These are phyloP conservation scores for Apodemia mormo DNA, from an alignment of 2,888 invertebrate genomes.

Conservation along the genomic window DNA sequence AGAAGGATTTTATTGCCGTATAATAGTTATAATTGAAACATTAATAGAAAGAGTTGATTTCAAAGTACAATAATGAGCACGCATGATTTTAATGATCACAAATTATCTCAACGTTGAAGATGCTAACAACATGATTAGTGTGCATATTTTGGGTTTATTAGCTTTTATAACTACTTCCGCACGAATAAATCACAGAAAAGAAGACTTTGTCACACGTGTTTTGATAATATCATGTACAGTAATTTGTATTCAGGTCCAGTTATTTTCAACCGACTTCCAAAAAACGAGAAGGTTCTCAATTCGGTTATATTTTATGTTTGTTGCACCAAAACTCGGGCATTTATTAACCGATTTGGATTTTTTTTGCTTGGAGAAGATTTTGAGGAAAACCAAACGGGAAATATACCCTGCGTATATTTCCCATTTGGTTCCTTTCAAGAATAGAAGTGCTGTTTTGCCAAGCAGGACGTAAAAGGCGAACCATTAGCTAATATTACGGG, in stretches of 20 bases:
- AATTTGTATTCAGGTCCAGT: not conserved
- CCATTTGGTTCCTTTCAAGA: too few species aligned
- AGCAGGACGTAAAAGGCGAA: too few species aligned
- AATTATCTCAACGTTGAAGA: not conserved
- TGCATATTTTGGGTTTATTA: not conserved
- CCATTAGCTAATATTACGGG: too few species aligned
- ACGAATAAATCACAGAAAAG: too few species aligned
- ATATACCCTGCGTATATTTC: too few species aligned
- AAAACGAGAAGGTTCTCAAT: too few species aligned
- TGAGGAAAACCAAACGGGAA: too few species aligned
- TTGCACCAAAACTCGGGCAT: too few species aligned
- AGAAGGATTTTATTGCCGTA: constrained; percentile 59
- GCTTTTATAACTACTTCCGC: not conserved
- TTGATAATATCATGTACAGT: not conserved
- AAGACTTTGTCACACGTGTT: not conserved
- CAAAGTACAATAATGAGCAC: not conserved
- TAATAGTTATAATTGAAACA: constrained; percentile 56
- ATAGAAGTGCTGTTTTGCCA: too few species aligned
- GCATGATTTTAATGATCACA: not conserved
- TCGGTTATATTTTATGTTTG: too few species aligned
- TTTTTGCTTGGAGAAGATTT: too few species aligned
- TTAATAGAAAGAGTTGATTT: constrained; percentile 24
- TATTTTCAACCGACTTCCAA: not conserved
- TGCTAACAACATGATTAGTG: constrained; percentile 1
- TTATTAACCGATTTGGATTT: too few species aligned